Evolutionary conservation across 2,113 vertebrate species (phyloP).

Genomic region (Channa maculata): DNA sequence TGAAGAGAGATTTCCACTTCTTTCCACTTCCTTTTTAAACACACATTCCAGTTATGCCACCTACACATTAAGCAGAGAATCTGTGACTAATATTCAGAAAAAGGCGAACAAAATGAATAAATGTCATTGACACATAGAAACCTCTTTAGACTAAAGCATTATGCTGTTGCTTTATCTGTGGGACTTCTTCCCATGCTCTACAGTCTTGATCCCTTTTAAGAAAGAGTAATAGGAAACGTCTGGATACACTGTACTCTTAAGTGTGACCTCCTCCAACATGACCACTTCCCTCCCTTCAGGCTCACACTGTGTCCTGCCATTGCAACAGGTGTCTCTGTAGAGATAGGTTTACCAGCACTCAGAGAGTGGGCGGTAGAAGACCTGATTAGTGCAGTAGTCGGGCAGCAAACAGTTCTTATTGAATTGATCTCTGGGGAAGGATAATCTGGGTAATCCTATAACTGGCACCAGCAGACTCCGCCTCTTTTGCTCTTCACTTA

Average conservation of each 20-base stretch:
- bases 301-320: conserved; percentile 31
- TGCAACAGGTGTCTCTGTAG: conserved; percentile 77
- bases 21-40: conserved; percentile 28
- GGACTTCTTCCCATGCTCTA: conserved; percentile 33
- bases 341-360: conserved; percentile 64
- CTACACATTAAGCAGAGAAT: conserved; percentile 5
- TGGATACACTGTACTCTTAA: conserved; percentile 33
- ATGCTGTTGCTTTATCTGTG: too few relatives aligned
- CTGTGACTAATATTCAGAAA: conserved; percentile 5
- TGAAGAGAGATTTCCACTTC: conserved; percentile 12
- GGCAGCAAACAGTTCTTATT: conserved; percentile 76
- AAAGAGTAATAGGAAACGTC: conserved; percentile 59
- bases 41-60: conserved; percentile 2
- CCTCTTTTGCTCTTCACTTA: conserved; percentile 59
- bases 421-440: conserved; percentile 77
- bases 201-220: conserved; percentile 44
- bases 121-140: conserved; percentile 15
- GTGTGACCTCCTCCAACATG: conserved; percentile 14
- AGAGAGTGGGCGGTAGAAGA: conserved; percentile 52
- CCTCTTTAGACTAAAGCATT: background rate
- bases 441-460: conserved; percentile 86
- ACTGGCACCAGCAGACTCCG: conserved; percentile 68
- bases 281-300: background rate
- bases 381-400: conserved; percentile 72
- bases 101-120: conserved; percentile 2